phyloP scores from a whole-genome alignment of 2,888 invertebrate genomes.

The Nymphalis polychloros region DNA sequence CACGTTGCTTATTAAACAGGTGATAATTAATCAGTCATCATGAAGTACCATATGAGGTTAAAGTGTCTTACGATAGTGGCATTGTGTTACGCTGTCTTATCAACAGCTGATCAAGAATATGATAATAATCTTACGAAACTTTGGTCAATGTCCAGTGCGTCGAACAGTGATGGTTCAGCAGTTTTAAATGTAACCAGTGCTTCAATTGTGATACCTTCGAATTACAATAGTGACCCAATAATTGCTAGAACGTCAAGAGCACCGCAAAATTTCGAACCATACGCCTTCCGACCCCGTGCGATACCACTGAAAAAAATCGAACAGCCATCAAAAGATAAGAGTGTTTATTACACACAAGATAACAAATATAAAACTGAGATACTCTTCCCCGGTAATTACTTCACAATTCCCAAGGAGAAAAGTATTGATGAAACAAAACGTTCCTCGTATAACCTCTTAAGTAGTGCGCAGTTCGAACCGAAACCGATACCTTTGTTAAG shows the following conservation, averaged over 20 bases:
- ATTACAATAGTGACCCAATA: constrained; percentile 46
- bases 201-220: constrained; percentile 62
- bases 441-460: constrained; percentile 43
- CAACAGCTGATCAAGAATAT: constrained; percentile 53
- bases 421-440: constrained; percentile 51
- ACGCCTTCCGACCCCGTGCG: constrained; percentile 67
- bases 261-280: constrained; percentile 41
- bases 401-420: constrained; percentile 76
- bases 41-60: constrained; percentile 54
- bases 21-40: constrained; percentile 47
- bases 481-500: constrained; percentile 69
- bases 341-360: constrained; percentile 60
- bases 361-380: constrained; percentile 62
- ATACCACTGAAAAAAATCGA: constrained; percentile 56
- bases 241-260: constrained; percentile 41
- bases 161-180: constrained; percentile 60
- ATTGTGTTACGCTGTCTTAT: constrained; percentile 55
- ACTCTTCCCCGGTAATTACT: constrained; percentile 78
- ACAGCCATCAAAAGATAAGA: constrained; percentile 55
- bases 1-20: constrained; percentile 42
- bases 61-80: constrained; percentile 59
- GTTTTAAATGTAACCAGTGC: constrained; percentile 66
- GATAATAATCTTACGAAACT: constrained; percentile 65
- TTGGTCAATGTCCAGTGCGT: constrained; percentile 59
- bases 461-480: constrained; percentile 56